These are phyloP conservation scores for Amiota mariae DNA, from an alignment of 2,888 invertebrate species.

Conservation along the genomic window DNA sequence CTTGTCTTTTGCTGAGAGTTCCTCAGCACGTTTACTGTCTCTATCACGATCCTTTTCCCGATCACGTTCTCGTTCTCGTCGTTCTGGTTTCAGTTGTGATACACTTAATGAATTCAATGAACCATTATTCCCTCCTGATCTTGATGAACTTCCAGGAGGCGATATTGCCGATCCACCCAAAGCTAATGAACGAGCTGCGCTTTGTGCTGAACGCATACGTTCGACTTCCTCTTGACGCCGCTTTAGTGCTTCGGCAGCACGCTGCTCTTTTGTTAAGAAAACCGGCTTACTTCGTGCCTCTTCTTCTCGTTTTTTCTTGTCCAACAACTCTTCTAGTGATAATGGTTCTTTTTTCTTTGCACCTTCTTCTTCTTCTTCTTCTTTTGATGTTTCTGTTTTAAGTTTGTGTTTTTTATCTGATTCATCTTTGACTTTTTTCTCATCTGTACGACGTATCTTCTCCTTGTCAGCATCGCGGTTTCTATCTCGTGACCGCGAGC, in stretches of 20 bases:
- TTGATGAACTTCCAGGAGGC: not conserved
- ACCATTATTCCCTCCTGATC: slow-evolving; percentile 10
- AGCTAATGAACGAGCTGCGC: slow-evolving; percentile 47
- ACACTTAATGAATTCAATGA: slow-evolving; percentile 18
- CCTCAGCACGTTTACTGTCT: slow-evolving; percentile 72
- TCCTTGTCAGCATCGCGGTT: slow-evolving; percentile 12
- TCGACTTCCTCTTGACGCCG: slow-evolving; percentile 92
- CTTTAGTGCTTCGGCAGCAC: slow-evolving; percentile 91
- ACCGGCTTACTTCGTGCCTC: slow-evolving; percentile 96
- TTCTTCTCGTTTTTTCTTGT: slow-evolving; percentile 97
- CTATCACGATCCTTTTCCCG: slow-evolving; percentile 70
- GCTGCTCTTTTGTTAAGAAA: slow-evolving; percentile 96
- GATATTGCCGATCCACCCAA: slow-evolving; percentile 30
- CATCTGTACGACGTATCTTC: slow-evolving; percentile 2
- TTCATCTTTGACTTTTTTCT: slow-evolving; percentile 56
- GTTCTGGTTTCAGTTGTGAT: slow-evolving; percentile 49
- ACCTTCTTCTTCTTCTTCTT: slow-evolving; percentile 67
- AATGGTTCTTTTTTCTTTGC: slow-evolving; percentile 83
- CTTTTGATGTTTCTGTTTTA: slow-evolving; percentile 42
- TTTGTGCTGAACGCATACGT: slow-evolving; percentile 81
- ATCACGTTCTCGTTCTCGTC: slow-evolving; percentile 69
- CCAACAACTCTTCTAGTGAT: slow-evolving; percentile 94
- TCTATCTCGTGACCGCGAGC: slow-evolving; percentile 55
- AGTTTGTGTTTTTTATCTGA: slow-evolving; percentile 37
- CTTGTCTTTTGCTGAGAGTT: slow-evolving; percentile 82